Percentiles rank a stretch among this genome's conserved stretches.
Evolutionary conservation across 37 sponge, comb jelly and placozoan species (phyloP).

Genomic region (Corticium candelabrum): DNA sequence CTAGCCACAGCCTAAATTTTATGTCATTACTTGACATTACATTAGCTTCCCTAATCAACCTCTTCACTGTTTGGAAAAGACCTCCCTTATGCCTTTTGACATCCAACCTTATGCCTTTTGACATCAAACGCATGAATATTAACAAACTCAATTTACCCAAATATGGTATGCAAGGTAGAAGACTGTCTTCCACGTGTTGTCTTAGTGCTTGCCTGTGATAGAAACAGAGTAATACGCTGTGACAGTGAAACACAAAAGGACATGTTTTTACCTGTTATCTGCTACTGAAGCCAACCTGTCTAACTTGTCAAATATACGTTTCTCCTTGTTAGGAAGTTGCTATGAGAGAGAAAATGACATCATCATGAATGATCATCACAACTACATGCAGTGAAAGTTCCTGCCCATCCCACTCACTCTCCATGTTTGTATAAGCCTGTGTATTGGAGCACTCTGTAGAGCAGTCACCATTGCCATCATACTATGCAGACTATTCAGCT

Average conservation of each 20-base stretch:
- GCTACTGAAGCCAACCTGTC: constrained; percentile 39
- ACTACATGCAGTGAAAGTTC: not conserved
- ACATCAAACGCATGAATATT: too few relatives aligned
- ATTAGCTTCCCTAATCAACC: too few relatives aligned
- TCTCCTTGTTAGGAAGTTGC: constrained; percentile 46
- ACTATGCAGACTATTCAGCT: constrained; percentile 67
- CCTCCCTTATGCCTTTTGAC: too few relatives aligned
- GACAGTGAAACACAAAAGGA: not conserved
- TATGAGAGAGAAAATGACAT: constrained; percentile 1
- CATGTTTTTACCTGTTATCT: constrained; percentile 48
- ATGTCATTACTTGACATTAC: too few relatives aligned
- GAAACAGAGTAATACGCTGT: constrained; percentile 1
- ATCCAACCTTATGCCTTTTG: too few relatives aligned
- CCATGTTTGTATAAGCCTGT: constrained; percentile 68
- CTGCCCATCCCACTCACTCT: too few relatives aligned
- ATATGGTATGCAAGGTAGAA: constrained; percentile 62
- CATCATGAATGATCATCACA: not conserved
- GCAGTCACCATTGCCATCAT: constrained; percentile 62
- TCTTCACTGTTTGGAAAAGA: too few relatives aligned
- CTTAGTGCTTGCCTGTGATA: constrained; percentile 36
- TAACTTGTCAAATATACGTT: constrained; percentile 33
- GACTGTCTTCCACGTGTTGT: constrained; percentile 40
- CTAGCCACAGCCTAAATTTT: too few relatives aligned
- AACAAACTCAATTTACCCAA: constrained; percentile 47
- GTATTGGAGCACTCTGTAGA: constrained; percentile 63